Evolutionary conservation across 2,888 invertebrate species (phyloP).

Genomic region (Eledona agricola): DNA sequence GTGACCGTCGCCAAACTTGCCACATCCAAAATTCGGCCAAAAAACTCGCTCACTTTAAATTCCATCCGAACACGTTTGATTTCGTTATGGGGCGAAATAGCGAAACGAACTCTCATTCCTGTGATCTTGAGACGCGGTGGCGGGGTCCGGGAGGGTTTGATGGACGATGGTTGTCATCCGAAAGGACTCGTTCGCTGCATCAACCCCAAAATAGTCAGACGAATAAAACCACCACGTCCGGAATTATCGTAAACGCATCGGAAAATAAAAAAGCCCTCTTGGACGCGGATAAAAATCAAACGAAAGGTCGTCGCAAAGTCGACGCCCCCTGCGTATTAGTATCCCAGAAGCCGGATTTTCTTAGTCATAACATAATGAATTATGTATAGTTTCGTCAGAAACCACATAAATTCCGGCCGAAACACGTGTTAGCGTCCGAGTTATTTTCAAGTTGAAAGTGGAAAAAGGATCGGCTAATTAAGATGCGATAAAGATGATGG

Average conservation of each 20-base stretch:
- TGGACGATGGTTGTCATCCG: conserved; percentile 51
- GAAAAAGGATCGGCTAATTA: conserved; percentile 34
- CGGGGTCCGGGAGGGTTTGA: conserved; percentile 41
- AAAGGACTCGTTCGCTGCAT: conserved; percentile 52
- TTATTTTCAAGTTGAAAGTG: conserved; percentile 37
- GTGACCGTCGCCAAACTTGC: too few species aligned
- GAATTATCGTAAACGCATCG: neutral
- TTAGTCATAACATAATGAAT: conserved; percentile 52
- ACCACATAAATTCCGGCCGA: conserved; percentile 42
- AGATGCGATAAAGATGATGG: conserved; percentile 30
- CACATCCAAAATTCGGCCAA: too few species aligned
- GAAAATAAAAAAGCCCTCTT: conserved; percentile 12
- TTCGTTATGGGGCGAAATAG: too few species aligned
- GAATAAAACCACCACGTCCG: neutral
- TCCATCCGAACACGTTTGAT: too few species aligned
- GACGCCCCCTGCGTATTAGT: conserved; percentile 33
- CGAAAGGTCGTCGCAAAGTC: conserved; percentile 16
- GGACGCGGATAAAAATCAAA: conserved; percentile 17
- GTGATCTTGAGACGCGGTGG: too few species aligned
- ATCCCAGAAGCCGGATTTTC: conserved; percentile 48
- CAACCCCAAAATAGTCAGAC: conserved; percentile 52
- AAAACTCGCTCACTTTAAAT: too few species aligned
- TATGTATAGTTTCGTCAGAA: conserved; percentile 47
- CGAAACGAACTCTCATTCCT: too few species aligned
- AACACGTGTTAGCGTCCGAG: conserved; percentile 46